phyloP scores from a whole-genome alignment of 2,113 vertebrate species.

The Macquaria australasica region DNA sequence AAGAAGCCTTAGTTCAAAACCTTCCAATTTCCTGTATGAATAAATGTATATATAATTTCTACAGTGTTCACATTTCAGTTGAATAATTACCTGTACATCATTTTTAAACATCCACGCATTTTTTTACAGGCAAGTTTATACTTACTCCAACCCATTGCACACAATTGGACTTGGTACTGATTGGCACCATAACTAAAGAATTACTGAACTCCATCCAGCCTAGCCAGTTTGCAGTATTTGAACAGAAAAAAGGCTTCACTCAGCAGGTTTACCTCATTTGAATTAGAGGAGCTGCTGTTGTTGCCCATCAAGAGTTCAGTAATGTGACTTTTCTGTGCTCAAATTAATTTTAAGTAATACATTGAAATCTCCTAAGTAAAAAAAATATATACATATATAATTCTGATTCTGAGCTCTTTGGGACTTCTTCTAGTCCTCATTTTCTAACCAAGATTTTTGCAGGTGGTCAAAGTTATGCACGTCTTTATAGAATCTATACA shows the following conservation, averaged over 20 bases:
- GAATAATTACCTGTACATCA: not conserved
- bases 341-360: not conserved
- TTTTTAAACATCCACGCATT: not conserved
- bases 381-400: not conserved
- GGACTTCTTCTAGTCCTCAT: not conserved
- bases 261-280: conserved; percentile 25
- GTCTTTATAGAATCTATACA: not conserved
- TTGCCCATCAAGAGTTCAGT: not conserved
- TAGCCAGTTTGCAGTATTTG: conserved; percentile 19
- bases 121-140: not conserved
- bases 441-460: not conserved
- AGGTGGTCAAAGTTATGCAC: not conserved
- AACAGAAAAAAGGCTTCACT: conserved; percentile 28
- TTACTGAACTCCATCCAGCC: conserved; percentile 6
- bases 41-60: not conserved
- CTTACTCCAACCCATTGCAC: not conserved
- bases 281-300: conserved; percentile 32
- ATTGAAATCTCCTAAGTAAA: not conserved
- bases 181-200: not conserved
- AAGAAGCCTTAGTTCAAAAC: not conserved
- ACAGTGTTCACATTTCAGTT: not conserved
- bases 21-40: not conserved
- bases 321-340: not conserved
- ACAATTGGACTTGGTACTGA: not conserved
- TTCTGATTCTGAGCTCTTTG: not conserved